Conservation (phyloP, 2,888 invertebrate genomes). For the Craniophora ligustri region DNA sequence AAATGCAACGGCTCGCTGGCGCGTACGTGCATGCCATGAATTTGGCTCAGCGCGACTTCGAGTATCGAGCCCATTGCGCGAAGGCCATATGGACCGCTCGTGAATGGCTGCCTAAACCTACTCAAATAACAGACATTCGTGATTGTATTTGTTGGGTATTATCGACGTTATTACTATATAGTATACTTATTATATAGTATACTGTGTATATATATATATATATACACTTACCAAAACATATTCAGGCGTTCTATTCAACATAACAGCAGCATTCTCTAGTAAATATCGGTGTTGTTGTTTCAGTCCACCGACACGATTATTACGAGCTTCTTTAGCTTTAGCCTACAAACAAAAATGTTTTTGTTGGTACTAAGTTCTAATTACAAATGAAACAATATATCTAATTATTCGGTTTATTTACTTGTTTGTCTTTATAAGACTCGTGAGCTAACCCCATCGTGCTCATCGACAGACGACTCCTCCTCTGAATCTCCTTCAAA, state of each 20-base stretch:
- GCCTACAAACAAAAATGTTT: slow-evolving; percentile 77
- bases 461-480: slow-evolving; percentile 76
- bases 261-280: slow-evolving; percentile 90
- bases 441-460: slow-evolving; percentile 76
- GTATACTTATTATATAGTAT: no score
- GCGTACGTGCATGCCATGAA: no score
- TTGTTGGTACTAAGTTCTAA: background rate
- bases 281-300: slow-evolving; percentile 90
- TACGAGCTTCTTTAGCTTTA: slow-evolving; percentile 90
- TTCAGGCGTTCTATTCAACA: slow-evolving; percentile 84
- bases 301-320: slow-evolving; percentile 78
- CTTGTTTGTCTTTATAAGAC: slow-evolving; percentile 86
- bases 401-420: slow-evolving; percentile 68
- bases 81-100: no score
- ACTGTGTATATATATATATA: slow-evolving; percentile 45
- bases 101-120: no score
- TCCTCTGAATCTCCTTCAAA: slow-evolving; percentile 75
- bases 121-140: no score
- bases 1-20: no score
- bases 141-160: no score
- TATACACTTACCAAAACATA: slow-evolving; percentile 84
- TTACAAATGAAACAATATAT: slow-evolving; percentile 62
- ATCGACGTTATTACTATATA: no score
- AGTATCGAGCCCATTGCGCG: no score
- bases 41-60: no score